Conservation (phyloP, 2,113 vertebrate genomes). For the Buteo buteo region DNA sequence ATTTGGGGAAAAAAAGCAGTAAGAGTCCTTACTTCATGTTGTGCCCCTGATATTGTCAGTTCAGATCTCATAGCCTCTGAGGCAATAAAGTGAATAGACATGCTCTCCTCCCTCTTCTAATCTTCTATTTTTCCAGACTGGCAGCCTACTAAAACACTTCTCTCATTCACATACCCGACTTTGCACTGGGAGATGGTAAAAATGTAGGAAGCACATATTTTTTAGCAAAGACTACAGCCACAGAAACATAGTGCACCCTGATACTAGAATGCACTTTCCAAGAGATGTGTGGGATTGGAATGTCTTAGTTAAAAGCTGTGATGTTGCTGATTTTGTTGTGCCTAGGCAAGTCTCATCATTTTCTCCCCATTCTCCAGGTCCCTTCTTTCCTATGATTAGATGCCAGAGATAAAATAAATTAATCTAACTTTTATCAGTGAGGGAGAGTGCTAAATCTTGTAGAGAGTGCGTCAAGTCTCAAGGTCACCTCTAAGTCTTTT, state of each 20-base stretch:
- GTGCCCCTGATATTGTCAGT: not conserved
- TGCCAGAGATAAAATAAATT: not conserved
- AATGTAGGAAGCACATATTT: not conserved
- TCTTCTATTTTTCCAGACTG: not conserved
- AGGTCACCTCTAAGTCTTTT: not conserved
- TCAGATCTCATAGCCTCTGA: not conserved
- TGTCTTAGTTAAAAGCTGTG: not conserved
- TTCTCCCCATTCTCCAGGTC: not conserved
- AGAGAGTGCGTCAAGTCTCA: not conserved
- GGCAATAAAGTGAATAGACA: not conserved
- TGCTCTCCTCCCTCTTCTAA: not conserved
- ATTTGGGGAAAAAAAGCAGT: not conserved
- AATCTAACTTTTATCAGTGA: not conserved
- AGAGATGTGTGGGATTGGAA: not conserved
- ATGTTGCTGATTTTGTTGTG: not conserved
- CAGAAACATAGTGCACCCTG: not conserved
- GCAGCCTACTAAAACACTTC: not conserved
- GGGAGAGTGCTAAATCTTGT: not conserved
- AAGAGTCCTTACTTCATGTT: not conserved
- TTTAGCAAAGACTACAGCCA: not conserved
- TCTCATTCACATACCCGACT: not conserved
- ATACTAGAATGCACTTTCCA: not conserved
- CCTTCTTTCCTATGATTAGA: not conserved
- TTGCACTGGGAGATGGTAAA: not conserved
- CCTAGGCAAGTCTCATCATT: not conserved